A percentile compares a stretch with the other conserved stretches of the same genome.
Conservation (phyloP, 2,797 vertebrate species). For the Benthosema pterotum region DNA sequence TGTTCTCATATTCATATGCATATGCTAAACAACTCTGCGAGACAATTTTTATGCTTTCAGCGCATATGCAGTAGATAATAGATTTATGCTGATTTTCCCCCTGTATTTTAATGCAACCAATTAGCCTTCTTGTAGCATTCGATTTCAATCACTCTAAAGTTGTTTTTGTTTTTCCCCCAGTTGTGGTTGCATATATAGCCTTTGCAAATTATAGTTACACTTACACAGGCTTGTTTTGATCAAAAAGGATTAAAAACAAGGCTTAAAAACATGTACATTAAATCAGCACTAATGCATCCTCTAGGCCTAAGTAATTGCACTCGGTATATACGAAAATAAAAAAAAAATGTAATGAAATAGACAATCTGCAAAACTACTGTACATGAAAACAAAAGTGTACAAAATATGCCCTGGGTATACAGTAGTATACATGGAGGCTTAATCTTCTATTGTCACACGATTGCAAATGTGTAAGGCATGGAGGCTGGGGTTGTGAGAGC, state of each 20-base stretch:
- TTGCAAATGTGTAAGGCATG: conserved; percentile 60
- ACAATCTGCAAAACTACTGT: neutral
- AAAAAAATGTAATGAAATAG: conserved; percentile 5
- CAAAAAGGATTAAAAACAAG: conserved; percentile 12
- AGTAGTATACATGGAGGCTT: conserved; percentile 50
- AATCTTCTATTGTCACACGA: conserved; percentile 64
- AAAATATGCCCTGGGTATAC: conserved; percentile 29
- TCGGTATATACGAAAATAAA: neutral
- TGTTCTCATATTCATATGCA: too few relatives aligned
- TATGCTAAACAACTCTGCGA: conserved; percentile 1
- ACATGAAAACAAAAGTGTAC: conserved; percentile 28
- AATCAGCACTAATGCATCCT: neutral
- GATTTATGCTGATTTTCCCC: neutral
- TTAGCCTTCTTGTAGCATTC: neutral
- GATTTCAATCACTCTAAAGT: conserved; percentile 7
- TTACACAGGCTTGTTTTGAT: conserved; percentile 14
- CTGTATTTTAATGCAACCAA: neutral
- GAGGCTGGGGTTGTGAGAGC: conserved; percentile 56
- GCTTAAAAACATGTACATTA: neutral
- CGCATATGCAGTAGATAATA: neutral
- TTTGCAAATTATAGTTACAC: conserved; percentile 1
- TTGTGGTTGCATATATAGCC: neutral
- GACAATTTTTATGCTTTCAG: neutral
- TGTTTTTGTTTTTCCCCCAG: conserved; percentile 6
- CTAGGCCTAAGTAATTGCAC: conserved; percentile 2